These are phyloP conservation scores for Eupeodes luniger DNA, from an alignment of 2,888 invertebrate genomes.

Conservation along the genomic window DNA sequence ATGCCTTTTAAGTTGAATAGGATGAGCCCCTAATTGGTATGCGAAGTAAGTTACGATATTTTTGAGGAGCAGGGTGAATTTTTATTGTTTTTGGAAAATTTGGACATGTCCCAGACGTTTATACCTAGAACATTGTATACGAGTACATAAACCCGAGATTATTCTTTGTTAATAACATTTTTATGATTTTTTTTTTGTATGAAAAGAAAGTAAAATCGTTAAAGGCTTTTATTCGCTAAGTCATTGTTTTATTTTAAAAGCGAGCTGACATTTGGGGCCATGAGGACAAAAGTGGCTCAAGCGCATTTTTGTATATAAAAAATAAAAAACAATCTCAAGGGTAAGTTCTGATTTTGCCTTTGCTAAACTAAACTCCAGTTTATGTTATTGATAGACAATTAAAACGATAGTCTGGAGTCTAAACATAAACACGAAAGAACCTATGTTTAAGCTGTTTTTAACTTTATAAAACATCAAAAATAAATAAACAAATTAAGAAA, in stretches of 20 bases:
- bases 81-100: conserved; percentile 49
- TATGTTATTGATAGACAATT: too few species aligned
- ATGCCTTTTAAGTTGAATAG: background rate
- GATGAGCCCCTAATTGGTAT: conserved; percentile 51
- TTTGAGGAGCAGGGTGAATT: conserved; percentile 40
- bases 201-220: background rate
- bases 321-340: too few species aligned
- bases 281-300: too few species aligned
- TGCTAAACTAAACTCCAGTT: too few species aligned
- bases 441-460: too few species aligned
- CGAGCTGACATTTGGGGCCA: too few species aligned
- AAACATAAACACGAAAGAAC: too few species aligned
- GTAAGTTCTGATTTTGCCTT: too few species aligned
- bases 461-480: too few species aligned
- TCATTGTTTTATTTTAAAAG: background rate
- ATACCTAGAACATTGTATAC: background rate
- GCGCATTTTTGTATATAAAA: too few species aligned
- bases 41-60: conserved; percentile 18
- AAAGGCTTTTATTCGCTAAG: background rate
- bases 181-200: background rate
- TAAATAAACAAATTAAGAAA: too few species aligned
- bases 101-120: conserved; percentile 22
- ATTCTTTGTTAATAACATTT: background rate
- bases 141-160: background rate
- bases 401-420: too few species aligned